A percentile compares a stretch with the other conserved stretches of the same genome.
Evolutionary conservation across 1,140 invertebrate species (phyloP).

Genomic region (Sitophilus oryzae): DNA sequence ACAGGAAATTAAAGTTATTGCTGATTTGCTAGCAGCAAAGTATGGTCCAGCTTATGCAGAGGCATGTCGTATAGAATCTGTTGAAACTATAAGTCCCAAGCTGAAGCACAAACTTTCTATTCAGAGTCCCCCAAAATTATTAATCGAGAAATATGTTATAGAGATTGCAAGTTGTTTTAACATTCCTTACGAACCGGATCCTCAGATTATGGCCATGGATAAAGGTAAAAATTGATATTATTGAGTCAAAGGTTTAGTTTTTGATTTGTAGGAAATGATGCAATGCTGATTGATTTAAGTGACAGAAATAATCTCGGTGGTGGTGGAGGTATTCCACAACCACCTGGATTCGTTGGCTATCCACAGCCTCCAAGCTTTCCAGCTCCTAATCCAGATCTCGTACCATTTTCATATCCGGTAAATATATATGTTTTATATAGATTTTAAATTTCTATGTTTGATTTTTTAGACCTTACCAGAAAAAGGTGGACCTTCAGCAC

Average conservation of each 20-base stretch:
- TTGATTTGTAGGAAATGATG: conserved; percentile 49
- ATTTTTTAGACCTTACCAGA: conserved; percentile 3
- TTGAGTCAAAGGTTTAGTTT: conserved; percentile 1
- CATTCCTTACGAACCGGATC: conserved; percentile 88
- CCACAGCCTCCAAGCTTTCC: conserved; percentile 62
- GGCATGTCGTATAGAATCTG: conserved; percentile 69
- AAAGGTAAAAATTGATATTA: conserved; percentile 23
- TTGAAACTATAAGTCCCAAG: conserved; percentile 87
- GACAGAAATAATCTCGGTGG: conserved; percentile 54
- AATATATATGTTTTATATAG: conserved; percentile 24
- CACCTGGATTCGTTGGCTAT: conserved; percentile 75
- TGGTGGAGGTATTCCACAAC: conserved; percentile 52
- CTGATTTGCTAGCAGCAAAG: conserved; percentile 83
- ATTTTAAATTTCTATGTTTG: background rate
- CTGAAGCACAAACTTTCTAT: conserved; percentile 93
- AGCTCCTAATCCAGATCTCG: conserved; percentile 40
- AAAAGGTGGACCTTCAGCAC: conserved; percentile 40
- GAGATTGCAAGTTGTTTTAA: conserved; percentile 96
- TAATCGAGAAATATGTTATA: conserved; percentile 93
- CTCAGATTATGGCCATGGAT: conserved; percentile 81
- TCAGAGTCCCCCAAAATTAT: conserved; percentile 90
- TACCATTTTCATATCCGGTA: conserved; percentile 56
- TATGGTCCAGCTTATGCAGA: conserved; percentile 93
- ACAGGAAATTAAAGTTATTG: conserved; percentile 83
- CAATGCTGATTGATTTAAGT: conserved; percentile 74